These are phyloP conservation scores for Telmatochromis sp. DNA, from an alignment of 2,113 vertebrate genomes.

Conservation along the genomic window DNA sequence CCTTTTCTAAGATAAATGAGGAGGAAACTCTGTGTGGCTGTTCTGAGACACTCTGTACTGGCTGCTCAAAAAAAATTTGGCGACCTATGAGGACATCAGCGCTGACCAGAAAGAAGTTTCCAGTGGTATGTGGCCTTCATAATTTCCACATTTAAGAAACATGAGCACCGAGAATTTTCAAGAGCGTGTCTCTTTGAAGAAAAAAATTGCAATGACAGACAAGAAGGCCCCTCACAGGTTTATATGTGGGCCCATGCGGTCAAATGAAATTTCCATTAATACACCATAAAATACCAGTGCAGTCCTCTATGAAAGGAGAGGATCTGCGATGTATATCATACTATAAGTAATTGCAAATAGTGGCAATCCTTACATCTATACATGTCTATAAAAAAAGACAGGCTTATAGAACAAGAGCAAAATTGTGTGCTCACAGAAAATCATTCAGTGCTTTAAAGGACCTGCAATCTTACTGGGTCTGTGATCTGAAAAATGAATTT, in stretches of 20 bases:
- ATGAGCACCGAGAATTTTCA: background rate
- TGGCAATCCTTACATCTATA: background rate
- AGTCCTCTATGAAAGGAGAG: background rate
- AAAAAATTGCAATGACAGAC: constrained; percentile 7
- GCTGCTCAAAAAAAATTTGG: background rate
- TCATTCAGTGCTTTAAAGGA: background rate
- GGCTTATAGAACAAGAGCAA: background rate
- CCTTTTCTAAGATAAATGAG: constrained; percentile 23
- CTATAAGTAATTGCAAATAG: background rate
- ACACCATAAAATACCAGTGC: background rate
- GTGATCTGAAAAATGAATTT: background rate
- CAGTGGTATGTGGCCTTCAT: constrained; percentile 15
- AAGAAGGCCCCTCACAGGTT: background rate
- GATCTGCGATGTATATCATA: background rate
- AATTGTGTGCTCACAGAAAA: background rate
- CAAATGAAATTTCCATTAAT: constrained; percentile 21
- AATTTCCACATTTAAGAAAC: constrained; percentile 47
- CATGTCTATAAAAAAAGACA: background rate
- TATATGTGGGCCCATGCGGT: background rate
- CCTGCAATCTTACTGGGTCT: background rate
- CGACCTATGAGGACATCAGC: constrained; percentile 7
- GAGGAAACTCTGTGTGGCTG: constrained; percentile 23
- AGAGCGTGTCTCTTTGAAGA: background rate
- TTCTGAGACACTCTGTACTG: constrained; percentile 22
- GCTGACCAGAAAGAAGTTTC: constrained; percentile 38